phyloP scores from a whole-genome alignment of 64 coral and sea anemone species.

The Stichodactyla mertensii region DNA sequence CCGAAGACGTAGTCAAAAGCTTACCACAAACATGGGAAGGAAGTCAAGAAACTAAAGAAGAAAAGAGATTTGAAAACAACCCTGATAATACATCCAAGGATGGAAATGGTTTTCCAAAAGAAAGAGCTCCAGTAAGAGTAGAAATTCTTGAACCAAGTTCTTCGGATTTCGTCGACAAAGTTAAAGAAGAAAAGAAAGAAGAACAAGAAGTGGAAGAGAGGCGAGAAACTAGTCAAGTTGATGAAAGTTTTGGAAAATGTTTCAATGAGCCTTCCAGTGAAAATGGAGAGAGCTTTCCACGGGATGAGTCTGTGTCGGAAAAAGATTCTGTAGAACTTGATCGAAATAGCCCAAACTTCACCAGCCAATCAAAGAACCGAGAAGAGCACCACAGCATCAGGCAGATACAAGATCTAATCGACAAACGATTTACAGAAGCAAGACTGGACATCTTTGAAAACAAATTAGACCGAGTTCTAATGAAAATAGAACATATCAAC shows the following conservation, averaged over 20 bases:
- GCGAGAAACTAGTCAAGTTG: neutral
- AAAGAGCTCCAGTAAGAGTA: neutral
- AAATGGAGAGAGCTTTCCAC: neutral
- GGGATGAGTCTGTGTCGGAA: neutral
- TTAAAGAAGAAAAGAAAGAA: neutral
- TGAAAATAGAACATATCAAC: neutral
- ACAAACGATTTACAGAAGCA: slow-evolving; percentile 9
- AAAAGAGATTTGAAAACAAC: neutral
- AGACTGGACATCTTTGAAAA: slow-evolving; percentile 12
- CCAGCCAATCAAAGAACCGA: neutral
- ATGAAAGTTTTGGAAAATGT: neutral
- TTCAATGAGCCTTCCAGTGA: neutral
- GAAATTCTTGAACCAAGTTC: neutral
- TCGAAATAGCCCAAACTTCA: neutral
- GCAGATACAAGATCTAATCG: neutral
- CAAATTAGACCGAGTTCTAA: slow-evolving; percentile 1
- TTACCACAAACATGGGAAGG: neutral
- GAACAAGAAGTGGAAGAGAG: neutral
- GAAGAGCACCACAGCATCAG: neutral
- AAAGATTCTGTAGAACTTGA: neutral
- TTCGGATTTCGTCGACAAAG: neutral
- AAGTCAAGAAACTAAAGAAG: neutral
- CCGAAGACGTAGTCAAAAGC: neutral
- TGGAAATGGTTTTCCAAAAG: neutral
- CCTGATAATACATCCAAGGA: neutral